Evolutionary conservation across 2,797 vertebrate genomes (phyloP), one percentile per base, ranked within the genome.

Genomic region (Enteromius unitaeniatus): DNA sequence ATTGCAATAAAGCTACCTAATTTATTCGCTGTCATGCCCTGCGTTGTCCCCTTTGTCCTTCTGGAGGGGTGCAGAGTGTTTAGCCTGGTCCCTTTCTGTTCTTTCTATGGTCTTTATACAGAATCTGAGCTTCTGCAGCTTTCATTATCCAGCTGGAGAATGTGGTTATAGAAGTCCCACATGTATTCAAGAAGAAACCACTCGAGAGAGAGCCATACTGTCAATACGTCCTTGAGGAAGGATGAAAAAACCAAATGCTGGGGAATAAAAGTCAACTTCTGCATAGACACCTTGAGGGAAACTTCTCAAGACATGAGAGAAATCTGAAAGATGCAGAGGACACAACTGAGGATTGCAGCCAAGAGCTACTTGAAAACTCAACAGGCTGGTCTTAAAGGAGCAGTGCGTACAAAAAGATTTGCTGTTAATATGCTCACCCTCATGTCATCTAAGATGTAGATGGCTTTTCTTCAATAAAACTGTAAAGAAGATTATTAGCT

Each of bases 1-100:
- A 88, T 87, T 88, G 89, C 89, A 88, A 90, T 87, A 92, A 94
- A 94, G 87, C 78, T 8, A 1, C 34, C 37, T 51, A 84, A 89
- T n/a, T 88, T 76, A 73, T 86, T 84, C 78, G 81, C 79, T 47
- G 42, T 86, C 78, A 77, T 86, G 89, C 86, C 79, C 81, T 74
- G n/a, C 31, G n/a, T n/a, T n/a, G 76, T 78, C 72, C 79, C 81
- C 53, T 78, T 67, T 65, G 51, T 60, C 79, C 42, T 67, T 80
- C 70, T 77, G 76, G 28, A 47, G 55, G 77, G 68, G 72, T 17
- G 58, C 78, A 79, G 78, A 64, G 55, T 65, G 42, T 65, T 78
- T 75, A 82, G 69, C 67, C 15, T 17, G 4, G 53, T 62, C 47
- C 31, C 45, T n/a, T 31, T 28, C 68, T 42, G 26, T 34, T 76